Base-by-base conservation (phyloP, 2,888 invertebrate species). In the Dendrolimus pini region DNA sequence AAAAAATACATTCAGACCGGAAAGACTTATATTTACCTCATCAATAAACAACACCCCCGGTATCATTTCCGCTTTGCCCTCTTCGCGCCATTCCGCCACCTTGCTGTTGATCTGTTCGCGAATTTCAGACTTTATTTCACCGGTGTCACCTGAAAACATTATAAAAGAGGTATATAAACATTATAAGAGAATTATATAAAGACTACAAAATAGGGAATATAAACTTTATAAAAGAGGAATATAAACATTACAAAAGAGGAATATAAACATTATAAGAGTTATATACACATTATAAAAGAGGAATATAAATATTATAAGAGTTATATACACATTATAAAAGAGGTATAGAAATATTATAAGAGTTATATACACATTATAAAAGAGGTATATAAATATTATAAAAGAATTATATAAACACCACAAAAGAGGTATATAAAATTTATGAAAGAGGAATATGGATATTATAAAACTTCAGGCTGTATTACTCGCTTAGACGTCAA, bases 31-130 rank as follows among this genome's bases (percentile, higher is more conserved):
- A 61, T 62, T 66, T 18, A 95, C 97, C 92, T 99, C 99, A 77
- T 99, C 99, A 65, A 99, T 96, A 75, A 99, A 99, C 2, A 99
- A 89, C 1, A 99, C 99, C 0, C 99, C 99, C 0, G 99, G 99
- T 52, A 99, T 97, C 75, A 99, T 98, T 85, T 99, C 99, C 0
- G 99, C 99, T 81, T 99, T 99, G 1, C 99, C 99, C 82, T 99
- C 99, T 80, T 99, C 99, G 30, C 99, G 92, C 99, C 99, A 99
- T 81, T 99, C 99, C 0, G 97, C 96, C 0, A 99, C 97, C 82
- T 98, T 99, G 54, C 96, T 94, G 83, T 99, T 99, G 66, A 99
- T 99, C 83, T 99, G 99, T 72, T 99, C 99, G 1, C 99, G 93
- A 0, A 99, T 97, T 86, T 99, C 99, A 0, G 96, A 93, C 74